Conservation (phyloP, 35 echinoderm and acorn worm species). For the Ptychodera flava region DNA sequence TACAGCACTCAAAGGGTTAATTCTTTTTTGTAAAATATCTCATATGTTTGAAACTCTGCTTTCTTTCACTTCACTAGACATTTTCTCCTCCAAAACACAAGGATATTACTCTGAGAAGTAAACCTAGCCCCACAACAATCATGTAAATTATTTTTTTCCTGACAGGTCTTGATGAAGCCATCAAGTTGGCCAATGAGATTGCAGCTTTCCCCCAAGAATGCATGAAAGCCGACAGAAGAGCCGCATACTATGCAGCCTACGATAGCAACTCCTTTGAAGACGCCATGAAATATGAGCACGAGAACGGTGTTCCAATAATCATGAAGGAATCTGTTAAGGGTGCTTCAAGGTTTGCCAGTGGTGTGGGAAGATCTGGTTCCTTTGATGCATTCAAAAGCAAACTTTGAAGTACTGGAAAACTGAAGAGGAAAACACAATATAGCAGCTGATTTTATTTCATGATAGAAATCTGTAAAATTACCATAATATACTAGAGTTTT, state of each 20-base stretch:
- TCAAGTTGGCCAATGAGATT: conserved; percentile 70
- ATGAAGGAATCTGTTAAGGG: conserved; percentile 40
- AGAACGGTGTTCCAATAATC: conserved; percentile 63
- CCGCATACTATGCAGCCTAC: conserved; percentile 53
- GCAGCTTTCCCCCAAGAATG: conserved; percentile 73
- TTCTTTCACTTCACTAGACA: too few relatives aligned
- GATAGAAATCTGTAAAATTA: too few relatives aligned
- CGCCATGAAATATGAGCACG: conserved; percentile 75
- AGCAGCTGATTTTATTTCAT: too few relatives aligned
- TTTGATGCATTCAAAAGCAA: conserved; percentile 39
- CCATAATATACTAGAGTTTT: too few relatives aligned
- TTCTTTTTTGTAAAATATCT: too few relatives aligned
- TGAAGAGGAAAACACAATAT: background rate
- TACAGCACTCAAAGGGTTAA: too few relatives aligned
- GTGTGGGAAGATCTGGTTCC: conserved; percentile 33
- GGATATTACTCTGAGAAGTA: too few relatives aligned
- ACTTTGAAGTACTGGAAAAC: conserved; percentile 11
- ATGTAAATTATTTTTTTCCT: too few relatives aligned
- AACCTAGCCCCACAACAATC: too few relatives aligned
- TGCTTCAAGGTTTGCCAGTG: conserved; percentile 41
- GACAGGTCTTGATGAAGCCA: conserved; percentile 78
- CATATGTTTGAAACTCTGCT: too few relatives aligned
- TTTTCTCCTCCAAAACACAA: too few relatives aligned
- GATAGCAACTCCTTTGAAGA: conserved; percentile 51
- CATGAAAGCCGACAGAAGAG: conserved; percentile 68